Conservation (phyloP, 2,113 vertebrate genomes). For the Chunga burmeisteri region DNA sequence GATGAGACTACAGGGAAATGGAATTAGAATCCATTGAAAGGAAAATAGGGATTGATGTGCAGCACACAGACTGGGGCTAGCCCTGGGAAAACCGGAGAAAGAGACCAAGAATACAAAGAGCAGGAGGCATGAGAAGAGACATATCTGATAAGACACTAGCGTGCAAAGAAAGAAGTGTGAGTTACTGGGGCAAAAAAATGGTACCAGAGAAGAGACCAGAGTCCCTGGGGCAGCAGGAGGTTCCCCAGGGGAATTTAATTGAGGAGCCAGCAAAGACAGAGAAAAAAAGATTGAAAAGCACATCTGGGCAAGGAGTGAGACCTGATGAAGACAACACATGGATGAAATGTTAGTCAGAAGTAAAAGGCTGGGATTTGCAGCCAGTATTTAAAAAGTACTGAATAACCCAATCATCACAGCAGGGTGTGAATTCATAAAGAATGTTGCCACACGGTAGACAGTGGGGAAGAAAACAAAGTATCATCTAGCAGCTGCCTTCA, state of each 20-base stretch:
- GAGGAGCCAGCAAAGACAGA: background rate
- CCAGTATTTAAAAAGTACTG: background rate
- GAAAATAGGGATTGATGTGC: background rate
- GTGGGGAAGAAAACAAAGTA: background rate
- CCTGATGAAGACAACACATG: background rate
- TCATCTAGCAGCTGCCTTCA: background rate
- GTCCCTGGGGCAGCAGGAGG: background rate
- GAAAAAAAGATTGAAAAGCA: background rate
- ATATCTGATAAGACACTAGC: background rate
- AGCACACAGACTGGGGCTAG: background rate
- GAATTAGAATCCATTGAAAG: background rate
- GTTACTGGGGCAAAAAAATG: background rate
- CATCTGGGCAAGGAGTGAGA: background rate
- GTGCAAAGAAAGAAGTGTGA: background rate
- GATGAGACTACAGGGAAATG: background rate
- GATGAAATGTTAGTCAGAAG: background rate
- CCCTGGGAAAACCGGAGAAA: background rate
- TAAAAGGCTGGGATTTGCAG: background rate
- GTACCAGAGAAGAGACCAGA: background rate
- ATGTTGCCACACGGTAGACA: accelerated
- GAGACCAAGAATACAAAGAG: background rate
- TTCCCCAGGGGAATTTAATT: background rate
- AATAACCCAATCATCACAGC: background rate
- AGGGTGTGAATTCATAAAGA: background rate
- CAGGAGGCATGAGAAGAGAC: background rate